Percentiles rank a stretch among this genome's conserved stretches.
Evolutionary conservation across 23 tunicate species (phyloP).

Genomic region (Phallusia fumigata): DNA sequence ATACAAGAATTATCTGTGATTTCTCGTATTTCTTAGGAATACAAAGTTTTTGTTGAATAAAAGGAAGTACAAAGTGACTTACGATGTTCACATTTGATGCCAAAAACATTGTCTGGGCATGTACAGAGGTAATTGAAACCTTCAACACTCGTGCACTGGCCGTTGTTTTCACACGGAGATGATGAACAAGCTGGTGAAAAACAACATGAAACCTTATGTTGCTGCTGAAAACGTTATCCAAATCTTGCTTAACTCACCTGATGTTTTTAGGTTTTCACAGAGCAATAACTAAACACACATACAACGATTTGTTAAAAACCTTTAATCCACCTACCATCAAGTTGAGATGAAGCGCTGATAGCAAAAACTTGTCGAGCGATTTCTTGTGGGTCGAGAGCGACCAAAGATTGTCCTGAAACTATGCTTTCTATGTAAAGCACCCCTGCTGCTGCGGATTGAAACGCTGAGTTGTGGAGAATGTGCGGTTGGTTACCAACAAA

Average conservation of each 20-base stretch:
- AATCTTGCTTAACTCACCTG: too few species aligned
- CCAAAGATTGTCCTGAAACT: not conserved
- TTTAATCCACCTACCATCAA: conserved; percentile 28
- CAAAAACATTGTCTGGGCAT: conserved; percentile 45
- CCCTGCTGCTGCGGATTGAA: conserved; percentile 62
- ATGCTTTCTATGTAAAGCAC: conserved; percentile 13
- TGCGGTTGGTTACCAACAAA: conserved; percentile 66
- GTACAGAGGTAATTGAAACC: conserved; percentile 41
- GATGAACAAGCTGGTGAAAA: conserved; percentile 23
- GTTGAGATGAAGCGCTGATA: not conserved
- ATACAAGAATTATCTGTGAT: too few species aligned
- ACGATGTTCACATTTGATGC: conserved; percentile 62
- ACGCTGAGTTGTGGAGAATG: conserved; percentile 62
- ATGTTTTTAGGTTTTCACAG: too few species aligned
- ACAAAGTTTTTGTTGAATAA: too few species aligned
- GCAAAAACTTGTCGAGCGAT: conserved; percentile 18
- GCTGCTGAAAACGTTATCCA: too few species aligned
- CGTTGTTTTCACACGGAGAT: conserved; percentile 68
- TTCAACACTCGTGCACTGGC: conserved; percentile 28
- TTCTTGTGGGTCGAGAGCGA: conserved; percentile 2
- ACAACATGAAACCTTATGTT: too few species aligned
- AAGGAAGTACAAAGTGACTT: conserved; percentile 13
- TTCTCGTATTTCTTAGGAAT: too few species aligned
- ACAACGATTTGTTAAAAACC: too few species aligned
- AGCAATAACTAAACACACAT: too few species aligned